These are phyloP conservation scores for Accipiter cooperii DNA, from an alignment of 2,113 vertebrate genomes.

Conservation along the genomic window DNA sequence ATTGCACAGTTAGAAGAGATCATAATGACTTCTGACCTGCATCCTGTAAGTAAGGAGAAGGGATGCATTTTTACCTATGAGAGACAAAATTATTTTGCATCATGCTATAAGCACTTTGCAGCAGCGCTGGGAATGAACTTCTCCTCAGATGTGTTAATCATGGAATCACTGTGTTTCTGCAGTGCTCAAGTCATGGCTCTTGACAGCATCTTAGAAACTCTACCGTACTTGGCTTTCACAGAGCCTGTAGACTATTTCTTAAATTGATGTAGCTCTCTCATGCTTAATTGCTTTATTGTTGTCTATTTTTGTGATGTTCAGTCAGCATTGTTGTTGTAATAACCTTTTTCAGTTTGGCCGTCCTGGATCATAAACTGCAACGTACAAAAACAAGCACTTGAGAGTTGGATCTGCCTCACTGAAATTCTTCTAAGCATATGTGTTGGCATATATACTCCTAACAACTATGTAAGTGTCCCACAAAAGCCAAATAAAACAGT, in stretches of 20 bases:
- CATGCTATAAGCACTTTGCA: background rate
- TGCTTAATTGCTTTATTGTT: background rate
- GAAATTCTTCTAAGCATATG: background rate
- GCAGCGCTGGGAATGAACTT: background rate
- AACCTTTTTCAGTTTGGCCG: background rate
- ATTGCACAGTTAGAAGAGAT: background rate
- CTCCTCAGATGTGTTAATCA: accelerated
- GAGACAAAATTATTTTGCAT: background rate
- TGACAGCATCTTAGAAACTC: background rate
- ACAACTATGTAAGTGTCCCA: background rate
- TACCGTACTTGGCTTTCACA: background rate
- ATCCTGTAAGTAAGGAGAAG: background rate
- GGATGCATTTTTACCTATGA: background rate
- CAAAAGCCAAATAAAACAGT: background rate
- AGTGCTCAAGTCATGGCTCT: background rate
- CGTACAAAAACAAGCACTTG: background rate
- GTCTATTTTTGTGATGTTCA: background rate
- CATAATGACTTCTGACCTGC: background rate
- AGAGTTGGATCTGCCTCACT: background rate
- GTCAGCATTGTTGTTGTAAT: background rate
- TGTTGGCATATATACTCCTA: background rate
- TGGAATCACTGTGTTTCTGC: background rate
- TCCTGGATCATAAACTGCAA: background rate
- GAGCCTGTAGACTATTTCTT: background rate
- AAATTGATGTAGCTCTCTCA: background rate